Base-by-base conservation (phyloP, 2,797 vertebrate species). In the Acropternis orthonyx region DNA sequence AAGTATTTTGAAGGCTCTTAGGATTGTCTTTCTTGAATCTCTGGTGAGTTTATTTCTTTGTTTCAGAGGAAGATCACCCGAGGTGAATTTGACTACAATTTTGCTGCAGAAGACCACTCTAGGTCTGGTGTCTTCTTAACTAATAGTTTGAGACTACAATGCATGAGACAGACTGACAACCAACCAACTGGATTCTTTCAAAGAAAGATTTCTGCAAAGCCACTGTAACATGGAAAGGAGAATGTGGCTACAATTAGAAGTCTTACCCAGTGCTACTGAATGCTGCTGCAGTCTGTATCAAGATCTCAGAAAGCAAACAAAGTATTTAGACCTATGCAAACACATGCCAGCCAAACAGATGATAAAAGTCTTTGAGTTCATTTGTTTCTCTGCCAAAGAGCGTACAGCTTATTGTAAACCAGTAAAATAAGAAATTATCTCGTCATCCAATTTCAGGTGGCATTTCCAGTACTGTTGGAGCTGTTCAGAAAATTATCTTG, bases 381-480 rank as follows among this genome's bases (percentile, higher is more conserved):
- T 65, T 46, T 62, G 16, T 77, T 80, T 77, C 17, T 32, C 26
- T 61, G 69, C 87, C 51, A 69, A 75, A 84, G 78, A 94, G 48
- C 22, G 28, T 26, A 46, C 34, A 85, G 26, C 22, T 84, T 43
- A 36, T 63, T 83, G 68, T 44, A 63, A 93, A 85, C 36, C 48
- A 23, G 73, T 24, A 44, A 71, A 65, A 46, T n/a, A 71, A 56
- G 52, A 34, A 37, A 44, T 24, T 34, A 55, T 30, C 77, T 85
- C 93, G 62, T 82, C 17, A 92, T 97, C 94, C 81, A 94, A 62
- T 96, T 97, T 97, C 84, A 91, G 85, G 94, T 96, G 93, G 72
- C 75, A 96, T 97, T 98, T 98, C 91, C 97, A 96, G 91, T 92
- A 48, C 36, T n/a, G 58, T 67, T 89, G 88, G 95, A 97, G 93